Percentiles rank a stretch among this genome's conserved stretches.
Evolutionary conservation across 2,888 invertebrate species (phyloP).

Genomic region (Clunio marinus): DNA sequence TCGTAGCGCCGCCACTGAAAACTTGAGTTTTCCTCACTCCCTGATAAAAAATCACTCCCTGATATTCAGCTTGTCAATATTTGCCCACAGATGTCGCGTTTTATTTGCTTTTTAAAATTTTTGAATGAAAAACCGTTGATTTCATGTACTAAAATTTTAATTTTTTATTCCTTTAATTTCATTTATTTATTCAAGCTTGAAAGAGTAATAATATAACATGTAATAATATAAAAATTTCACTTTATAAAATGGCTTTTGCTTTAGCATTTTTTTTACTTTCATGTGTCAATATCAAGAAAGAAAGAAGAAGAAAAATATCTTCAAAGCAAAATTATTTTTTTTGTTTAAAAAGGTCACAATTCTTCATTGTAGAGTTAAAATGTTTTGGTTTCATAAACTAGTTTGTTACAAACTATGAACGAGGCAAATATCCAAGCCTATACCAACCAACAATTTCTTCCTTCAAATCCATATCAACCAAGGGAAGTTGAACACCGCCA

Average conservation of each 20-base stretch:
- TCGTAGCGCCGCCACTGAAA: too few relatives aligned
- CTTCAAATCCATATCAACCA: conserved; percentile 67
- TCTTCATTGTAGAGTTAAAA: conserved; percentile 7
- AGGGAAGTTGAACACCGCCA: conserved; percentile 81
- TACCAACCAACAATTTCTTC: conserved; percentile 85
- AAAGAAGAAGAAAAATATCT: background rate
- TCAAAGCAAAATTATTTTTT: background rate
- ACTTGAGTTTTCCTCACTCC: too few relatives aligned
- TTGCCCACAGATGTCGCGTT: too few relatives aligned
- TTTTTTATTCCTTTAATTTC: too few relatives aligned
- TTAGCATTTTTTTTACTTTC: background rate
- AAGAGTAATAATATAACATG: too few relatives aligned
- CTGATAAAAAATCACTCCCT: too few relatives aligned
- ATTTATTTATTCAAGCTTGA: background rate
- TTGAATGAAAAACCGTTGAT: too few relatives aligned
- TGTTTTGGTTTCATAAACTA: conserved; percentile 11
- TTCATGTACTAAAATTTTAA: too few relatives aligned
- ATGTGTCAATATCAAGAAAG: too few relatives aligned
- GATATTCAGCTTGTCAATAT: too few relatives aligned
- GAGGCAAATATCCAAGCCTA: conserved; percentile 56
- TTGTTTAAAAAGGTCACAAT: background rate
- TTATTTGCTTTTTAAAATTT: too few relatives aligned
- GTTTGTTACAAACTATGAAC: conserved; percentile 41
- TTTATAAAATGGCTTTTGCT: conserved; percentile 14
- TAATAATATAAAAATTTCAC: too few relatives aligned